Conservation (phyloP, 37 sponge, comb jelly and placozoan species). For the Bolinopsis microptera region DNA sequence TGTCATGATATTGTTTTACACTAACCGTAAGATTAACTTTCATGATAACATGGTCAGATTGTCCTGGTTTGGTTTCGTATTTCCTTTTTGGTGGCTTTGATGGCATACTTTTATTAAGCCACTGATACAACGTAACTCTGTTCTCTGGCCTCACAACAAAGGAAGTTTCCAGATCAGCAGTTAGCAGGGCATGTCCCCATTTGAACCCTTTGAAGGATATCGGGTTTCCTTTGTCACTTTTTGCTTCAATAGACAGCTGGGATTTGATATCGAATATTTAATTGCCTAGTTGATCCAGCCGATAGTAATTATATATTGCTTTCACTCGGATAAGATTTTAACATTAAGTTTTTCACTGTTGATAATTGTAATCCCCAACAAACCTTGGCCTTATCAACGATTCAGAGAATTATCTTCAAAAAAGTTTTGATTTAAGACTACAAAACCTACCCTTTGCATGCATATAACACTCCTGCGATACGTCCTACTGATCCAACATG, state of each 20-base stretch:
- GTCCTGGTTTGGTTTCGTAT: not conserved
- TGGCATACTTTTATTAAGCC: not conserved
- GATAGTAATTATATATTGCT: too few relatives aligned
- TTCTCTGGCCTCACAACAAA: not conserved
- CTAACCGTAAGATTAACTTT: not conserved
- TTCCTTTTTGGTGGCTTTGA: not conserved
- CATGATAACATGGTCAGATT: slow-evolving; percentile 13
- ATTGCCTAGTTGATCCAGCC: too few relatives aligned
- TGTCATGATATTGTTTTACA: too few relatives aligned
- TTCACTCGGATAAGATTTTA: too few relatives aligned
- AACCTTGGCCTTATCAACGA: too few relatives aligned
- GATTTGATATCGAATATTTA: too few relatives aligned
- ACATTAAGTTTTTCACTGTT: too few relatives aligned
- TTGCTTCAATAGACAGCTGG: slow-evolving; percentile 7
- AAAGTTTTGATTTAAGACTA: too few relatives aligned
- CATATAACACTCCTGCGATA: not conserved
- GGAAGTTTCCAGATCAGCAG: slow-evolving; percentile 8
- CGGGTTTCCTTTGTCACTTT: not conserved
- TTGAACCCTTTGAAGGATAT: slow-evolving; percentile 13
- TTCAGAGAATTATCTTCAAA: too few relatives aligned
- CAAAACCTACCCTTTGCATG: slow-evolving; percentile 31
- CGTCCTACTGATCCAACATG: not conserved
- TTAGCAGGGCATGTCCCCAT: not conserved
- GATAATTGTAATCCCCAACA: too few relatives aligned
- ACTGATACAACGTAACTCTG: not conserved